phyloP scores from a whole-genome alignment of 2,797 vertebrate species.

The Ciconia nigra region DNA sequence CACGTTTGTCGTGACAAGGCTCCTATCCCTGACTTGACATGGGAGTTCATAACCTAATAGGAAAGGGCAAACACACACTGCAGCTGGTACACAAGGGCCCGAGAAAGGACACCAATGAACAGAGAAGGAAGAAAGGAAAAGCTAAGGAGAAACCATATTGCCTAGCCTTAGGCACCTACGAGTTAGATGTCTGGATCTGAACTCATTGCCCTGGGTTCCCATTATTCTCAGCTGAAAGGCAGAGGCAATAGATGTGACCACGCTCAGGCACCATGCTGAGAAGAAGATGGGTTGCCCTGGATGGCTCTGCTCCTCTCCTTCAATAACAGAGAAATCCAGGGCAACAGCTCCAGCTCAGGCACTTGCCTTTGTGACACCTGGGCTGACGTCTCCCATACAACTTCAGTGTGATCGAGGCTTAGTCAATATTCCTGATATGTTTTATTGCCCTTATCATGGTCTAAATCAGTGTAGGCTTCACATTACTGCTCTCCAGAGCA shows the following conservation, averaged over 20 bases:
- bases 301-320: not conserved
- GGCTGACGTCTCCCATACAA: not conserved
- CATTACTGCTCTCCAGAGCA: not conserved
- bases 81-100: not conserved
- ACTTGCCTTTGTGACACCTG: not conserved
- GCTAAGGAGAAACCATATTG: not conserved
- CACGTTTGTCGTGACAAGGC: rapidly evolving
- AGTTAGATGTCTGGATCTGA: not conserved
- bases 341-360: not conserved
- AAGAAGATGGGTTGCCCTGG: not conserved
- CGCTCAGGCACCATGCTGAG: rapidly evolving
- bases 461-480: not conserved
- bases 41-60: not conserved
- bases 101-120: not conserved
- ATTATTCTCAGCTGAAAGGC: not conserved
- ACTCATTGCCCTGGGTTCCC: not conserved
- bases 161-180: not conserved
- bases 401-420: not conserved
- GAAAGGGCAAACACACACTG: not conserved
- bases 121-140: not conserved
- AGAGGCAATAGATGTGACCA: not conserved
- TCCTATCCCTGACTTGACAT: not conserved
- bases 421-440: not conserved
- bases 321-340: not conserved
- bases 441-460: not conserved